These are phyloP conservation scores for Leucosticte australis DNA, from an alignment of 2,113 vertebrate genomes.

Conservation along the genomic window DNA sequence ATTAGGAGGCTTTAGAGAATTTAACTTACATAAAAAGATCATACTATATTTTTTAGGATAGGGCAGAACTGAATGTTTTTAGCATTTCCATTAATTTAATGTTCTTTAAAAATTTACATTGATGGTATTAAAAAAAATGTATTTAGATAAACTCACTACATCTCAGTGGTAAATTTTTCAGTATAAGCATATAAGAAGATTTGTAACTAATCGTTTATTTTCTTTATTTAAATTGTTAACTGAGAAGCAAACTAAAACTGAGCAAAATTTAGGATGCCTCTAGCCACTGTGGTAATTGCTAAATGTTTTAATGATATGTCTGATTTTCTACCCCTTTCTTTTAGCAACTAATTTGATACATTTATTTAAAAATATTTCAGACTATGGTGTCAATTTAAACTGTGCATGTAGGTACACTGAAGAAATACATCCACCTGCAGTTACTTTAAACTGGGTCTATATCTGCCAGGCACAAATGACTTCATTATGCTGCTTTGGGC, in stretches of 20 bases:
- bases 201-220: background rate
- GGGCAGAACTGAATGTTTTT: background rate
- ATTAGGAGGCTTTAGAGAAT: background rate
- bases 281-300: background rate
- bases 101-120: background rate
- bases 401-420: background rate
- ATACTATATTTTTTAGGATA: background rate
- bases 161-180: background rate
- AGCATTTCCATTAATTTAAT: background rate
- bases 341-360: background rate
- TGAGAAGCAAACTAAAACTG: background rate
- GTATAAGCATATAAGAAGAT: background rate
- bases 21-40: background rate
- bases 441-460: background rate
- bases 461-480: background rate
- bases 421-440: background rate
- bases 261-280: background rate
- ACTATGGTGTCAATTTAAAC: background rate
- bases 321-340: background rate
- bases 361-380: background rate
- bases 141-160: background rate
- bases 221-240: background rate
- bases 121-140: background rate
- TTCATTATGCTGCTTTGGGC: background rate
- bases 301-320: background rate